Percentiles rank a stretch among this genome's conserved stretches.
These are phyloP conservation scores for Eclectus roratus DNA, from an alignment of 2,113 vertebrate species.

Conservation along the genomic window DNA sequence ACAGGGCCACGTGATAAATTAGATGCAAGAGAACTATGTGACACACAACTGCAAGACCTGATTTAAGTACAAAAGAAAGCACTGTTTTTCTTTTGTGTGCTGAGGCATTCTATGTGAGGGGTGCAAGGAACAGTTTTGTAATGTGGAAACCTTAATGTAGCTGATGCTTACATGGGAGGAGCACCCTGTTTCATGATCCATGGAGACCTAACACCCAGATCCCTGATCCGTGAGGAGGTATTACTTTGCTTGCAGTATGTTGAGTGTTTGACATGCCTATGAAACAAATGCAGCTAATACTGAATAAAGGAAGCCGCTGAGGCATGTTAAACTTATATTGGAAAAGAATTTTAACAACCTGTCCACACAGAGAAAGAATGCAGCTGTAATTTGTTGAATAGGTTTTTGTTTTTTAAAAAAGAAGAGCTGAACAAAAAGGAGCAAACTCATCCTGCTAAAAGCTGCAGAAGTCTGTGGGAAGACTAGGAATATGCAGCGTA, in stretches of 20 bases:
- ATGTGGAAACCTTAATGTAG: background rate
- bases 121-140: background rate
- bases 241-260: background rate
- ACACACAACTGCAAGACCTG: background rate
- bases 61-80: background rate
- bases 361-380: background rate
- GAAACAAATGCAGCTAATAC: background rate
- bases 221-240: background rate
- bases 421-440: background rate
- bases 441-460: background rate
- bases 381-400: background rate
- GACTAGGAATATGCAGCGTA: background rate
- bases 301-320: background rate
- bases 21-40: background rate
- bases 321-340: background rate
- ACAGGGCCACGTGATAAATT: background rate
- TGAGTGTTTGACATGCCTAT: background rate
- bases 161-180: background rate
- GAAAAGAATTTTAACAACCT: background rate
- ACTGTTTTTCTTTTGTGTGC: background rate
- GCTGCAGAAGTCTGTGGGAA: background rate
- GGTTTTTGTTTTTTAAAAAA: background rate
- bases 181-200: background rate
- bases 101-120: background rate
- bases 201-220: background rate